Evolutionary conservation across 2,797 vertebrate genomes (phyloP), one percentile per base, ranked within the genome.

Genomic region (Rhynchonycteris naso): DNA sequence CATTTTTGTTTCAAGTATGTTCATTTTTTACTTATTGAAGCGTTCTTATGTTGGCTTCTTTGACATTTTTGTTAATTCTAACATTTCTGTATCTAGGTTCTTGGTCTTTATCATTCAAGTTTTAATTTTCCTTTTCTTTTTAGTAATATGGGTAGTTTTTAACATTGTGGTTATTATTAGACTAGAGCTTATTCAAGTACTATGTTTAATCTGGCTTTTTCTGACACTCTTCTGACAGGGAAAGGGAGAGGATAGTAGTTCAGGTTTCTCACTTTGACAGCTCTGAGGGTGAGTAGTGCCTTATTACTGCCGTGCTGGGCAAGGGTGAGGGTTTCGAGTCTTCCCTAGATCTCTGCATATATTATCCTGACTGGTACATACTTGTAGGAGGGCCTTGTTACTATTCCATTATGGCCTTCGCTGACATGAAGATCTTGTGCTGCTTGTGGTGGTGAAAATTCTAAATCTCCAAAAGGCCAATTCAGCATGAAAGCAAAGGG

Each of bases 1-100:
- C n/a, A 72, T 80, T 80, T 72, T 90, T 78, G 22, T 88, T n/a
- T 88, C 28, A 65, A 6, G 2, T 83, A n/a, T 61, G n/a, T 83
- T 52, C 71, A 83, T 59, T 69, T 69, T 68, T 59, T 83, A 38
- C n/a, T 90, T 83, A 11, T 56, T 78, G 71, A 69, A 56, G 16
- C 54, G 71, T 28, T 89, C 59, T 61, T 61, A 59, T 61, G 22
- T 61, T 69, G 15, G 8, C 1, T 69, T 4, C 28, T 61, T 56
- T 7, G 59, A 65, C 83, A 33, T n/a, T 22, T 54, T 71, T 86
- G 21, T 78, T 72, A 65, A 74, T 88, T 81, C 66, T 89, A 69
- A 56, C 47, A 84, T 78, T 24, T 84, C 16, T 76, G 21, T 83
- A 71, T 16, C 5, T 35, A 69, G 16, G 30, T 59, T 22, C 56